phyloP scores from a whole-genome alignment of 2,888 invertebrate species.

The Archips xylosteana region DNA sequence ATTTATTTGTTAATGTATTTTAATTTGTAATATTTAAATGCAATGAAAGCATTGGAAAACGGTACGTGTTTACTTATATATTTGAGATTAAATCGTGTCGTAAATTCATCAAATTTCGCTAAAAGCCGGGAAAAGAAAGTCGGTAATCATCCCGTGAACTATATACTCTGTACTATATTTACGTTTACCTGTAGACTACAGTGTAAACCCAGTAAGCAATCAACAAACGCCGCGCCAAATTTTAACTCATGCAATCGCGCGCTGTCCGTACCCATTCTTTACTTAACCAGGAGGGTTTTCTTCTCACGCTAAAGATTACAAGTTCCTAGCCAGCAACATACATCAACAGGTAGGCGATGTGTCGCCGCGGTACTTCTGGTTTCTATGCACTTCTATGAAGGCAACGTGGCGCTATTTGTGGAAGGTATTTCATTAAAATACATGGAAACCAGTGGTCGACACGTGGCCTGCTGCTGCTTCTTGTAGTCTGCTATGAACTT shows the following conservation, averaged over 20 bases:
- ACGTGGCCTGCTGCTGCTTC: no score
- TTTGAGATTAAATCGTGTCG: neutral
- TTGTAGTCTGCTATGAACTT: no score
- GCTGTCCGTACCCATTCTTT: neutral
- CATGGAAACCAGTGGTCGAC: no score
- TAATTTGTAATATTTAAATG: neutral
- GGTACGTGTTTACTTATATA: slow-evolving; percentile 6
- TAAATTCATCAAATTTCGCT: neutral
- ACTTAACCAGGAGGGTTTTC: neutral
- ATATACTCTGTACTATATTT: neutral
- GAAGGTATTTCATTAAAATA: no score
- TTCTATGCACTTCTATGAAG: no score
- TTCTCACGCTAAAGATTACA: neutral
- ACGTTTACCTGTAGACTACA: neutral
- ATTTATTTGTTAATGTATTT: slow-evolving; percentile 8
- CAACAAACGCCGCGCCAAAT: neutral
- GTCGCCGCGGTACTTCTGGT: no score
- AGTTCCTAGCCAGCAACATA: no score
- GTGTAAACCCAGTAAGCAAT: neutral
- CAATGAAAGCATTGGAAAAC: slow-evolving; percentile 9
- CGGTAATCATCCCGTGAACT: neutral
- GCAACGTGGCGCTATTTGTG: no score
- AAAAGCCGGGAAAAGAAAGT: neutral
- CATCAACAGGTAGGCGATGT: no score
- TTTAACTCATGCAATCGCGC: neutral